phyloP scores from a whole-genome alignment of 2,797 vertebrate species.

The Coregonus suidteri region DNA sequence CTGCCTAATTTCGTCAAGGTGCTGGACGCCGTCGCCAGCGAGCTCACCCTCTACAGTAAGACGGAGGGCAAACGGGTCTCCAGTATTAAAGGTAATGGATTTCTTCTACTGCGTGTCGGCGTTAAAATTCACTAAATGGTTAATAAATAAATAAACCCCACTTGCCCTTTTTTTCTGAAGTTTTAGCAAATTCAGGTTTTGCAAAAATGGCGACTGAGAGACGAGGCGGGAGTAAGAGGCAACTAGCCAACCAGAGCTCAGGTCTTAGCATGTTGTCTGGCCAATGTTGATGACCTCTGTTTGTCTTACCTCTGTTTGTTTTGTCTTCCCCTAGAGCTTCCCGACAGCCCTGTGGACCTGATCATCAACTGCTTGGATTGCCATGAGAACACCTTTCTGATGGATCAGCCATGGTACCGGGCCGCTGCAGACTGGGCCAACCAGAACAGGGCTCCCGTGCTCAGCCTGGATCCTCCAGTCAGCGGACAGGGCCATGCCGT shows the following conservation, averaged over 20 bases:
- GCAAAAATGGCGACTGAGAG: no score
- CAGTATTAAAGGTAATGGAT: no score
- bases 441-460: conserved; percentile 92
- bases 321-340: conserved; percentile 82
- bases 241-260: no score
- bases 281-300: no score
- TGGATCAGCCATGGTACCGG: conserved; percentile 96
- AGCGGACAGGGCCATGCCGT: conserved; percentile 87
- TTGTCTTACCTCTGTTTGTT: no score
- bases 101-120: no score
- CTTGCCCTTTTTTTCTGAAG: no score
- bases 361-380: conserved; percentile 99
- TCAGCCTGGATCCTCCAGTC: conserved; percentile 94
- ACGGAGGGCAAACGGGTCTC: conserved; percentile 90
- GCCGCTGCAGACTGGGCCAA: conserved; percentile 96
- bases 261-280: no score
- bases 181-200: no score
- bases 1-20: conserved; percentile 98
- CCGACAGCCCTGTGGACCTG: conserved; percentile 92
- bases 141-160: no score
- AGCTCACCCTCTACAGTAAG: conserved; percentile 90
- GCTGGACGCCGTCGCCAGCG: conserved; percentile 92
- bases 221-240: no score
- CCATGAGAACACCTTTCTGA: conserved; percentile 91
- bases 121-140: no score